A percentile compares a stretch with the other conserved stretches of the same genome.
These are phyloP conservation scores for Fistularia commersonii DNA, from an alignment of 2,797 vertebrate species.

Conservation along the genomic window DNA sequence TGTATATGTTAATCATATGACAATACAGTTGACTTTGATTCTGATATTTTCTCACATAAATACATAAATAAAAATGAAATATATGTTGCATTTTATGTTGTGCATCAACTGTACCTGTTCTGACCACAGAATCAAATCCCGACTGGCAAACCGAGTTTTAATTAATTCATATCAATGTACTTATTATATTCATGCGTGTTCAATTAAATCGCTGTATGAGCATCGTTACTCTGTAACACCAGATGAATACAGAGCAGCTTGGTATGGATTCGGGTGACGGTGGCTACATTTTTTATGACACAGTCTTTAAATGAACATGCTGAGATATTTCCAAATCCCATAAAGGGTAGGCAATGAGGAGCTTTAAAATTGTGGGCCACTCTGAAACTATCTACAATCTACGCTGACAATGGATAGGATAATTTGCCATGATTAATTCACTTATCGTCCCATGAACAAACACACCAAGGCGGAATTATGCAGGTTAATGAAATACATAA, in stretches of 20 bases:
- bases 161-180: conserved; percentile 2
- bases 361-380: conserved; percentile 30
- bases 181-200: conserved; percentile 18
- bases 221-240: conserved; percentile 21
- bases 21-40: too few species aligned
- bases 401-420: conserved; percentile 22
- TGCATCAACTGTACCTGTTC: background rate
- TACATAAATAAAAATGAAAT: too few species aligned
- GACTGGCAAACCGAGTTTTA: conserved; percentile 16
- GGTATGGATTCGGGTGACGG: conserved; percentile 13
- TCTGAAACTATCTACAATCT: conserved; percentile 23
- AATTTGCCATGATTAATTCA: conserved; percentile 39
- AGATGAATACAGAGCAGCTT: conserved; percentile 31
- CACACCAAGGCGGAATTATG: conserved; percentile 11
- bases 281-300: conserved; percentile 59
- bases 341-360: conserved; percentile 33
- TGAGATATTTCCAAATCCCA: conserved; percentile 48
- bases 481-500: conserved; percentile 20
- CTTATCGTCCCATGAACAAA: conserved; percentile 11
- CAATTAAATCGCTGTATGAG: conserved; percentile 17
- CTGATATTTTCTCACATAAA: too few species aligned
- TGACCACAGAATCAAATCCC: conserved; percentile 5
- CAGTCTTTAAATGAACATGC: conserved; percentile 56
- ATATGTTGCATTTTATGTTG: background rate
- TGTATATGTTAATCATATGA: too few species aligned